Evolutionary conservation across 2,888 invertebrate genomes (phyloP).

Genomic region (Apodemia zela): DNA sequence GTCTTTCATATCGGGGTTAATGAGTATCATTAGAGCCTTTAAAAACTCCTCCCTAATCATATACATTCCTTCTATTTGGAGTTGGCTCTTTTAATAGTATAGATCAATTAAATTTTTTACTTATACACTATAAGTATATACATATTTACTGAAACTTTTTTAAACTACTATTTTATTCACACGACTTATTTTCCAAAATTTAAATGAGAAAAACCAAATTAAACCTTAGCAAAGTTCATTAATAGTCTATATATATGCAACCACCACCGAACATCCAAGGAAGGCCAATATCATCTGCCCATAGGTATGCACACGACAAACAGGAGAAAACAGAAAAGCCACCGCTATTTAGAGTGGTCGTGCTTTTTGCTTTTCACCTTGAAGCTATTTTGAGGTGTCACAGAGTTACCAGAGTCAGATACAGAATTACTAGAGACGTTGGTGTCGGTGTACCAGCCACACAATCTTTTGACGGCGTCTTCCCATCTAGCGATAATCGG

Average conservation of each 20-base stretch:
- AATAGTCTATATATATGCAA: slow-evolving; percentile 27
- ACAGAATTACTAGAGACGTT: slow-evolving; percentile 30
- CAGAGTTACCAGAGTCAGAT: slow-evolving; percentile 40
- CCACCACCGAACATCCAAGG: slow-evolving; percentile 20
- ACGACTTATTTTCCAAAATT: neutral
- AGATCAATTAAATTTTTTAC: too few relatives aligned
- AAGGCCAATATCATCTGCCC: slow-evolving; percentile 53
- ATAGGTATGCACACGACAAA: slow-evolving; percentile 47
- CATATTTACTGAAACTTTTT: too few relatives aligned
- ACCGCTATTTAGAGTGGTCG: slow-evolving; percentile 57
- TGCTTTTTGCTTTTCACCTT: slow-evolving; percentile 45
- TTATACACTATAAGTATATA: too few relatives aligned
- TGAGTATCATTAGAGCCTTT: too few relatives aligned
- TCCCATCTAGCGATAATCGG: slow-evolving; percentile 74
- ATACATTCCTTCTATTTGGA: too few relatives aligned
- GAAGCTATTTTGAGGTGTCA: slow-evolving; percentile 46
- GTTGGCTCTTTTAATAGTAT: too few relatives aligned
- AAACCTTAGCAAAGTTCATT: neutral
- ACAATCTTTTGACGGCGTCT: slow-evolving; percentile 77
- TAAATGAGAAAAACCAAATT: neutral
- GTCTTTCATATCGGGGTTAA: too few relatives aligned
- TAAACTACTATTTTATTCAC: too few relatives aligned
- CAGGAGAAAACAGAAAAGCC: slow-evolving; percentile 57
- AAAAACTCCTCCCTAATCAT: too few relatives aligned
- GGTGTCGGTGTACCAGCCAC: slow-evolving; percentile 73